A percentile compares a stretch with the other conserved stretches of the same genome.
phyloP scores from a whole-genome alignment of 2,797 vertebrate genomes.

The Eulemur albifrons region DNA sequence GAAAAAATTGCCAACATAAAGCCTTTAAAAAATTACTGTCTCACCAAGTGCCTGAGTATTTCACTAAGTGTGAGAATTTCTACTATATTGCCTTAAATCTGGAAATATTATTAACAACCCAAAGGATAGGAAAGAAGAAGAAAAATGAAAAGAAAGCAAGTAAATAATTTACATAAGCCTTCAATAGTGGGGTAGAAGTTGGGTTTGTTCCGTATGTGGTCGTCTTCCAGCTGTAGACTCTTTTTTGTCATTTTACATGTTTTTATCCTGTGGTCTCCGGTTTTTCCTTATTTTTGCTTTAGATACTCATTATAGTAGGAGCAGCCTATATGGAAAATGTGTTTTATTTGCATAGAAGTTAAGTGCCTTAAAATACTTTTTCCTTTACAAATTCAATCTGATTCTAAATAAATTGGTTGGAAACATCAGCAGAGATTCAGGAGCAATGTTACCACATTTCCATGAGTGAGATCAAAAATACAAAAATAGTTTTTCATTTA shows the following conservation, averaged over 20 bases:
- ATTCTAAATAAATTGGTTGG: constrained; percentile 58
- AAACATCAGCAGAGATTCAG: constrained; percentile 62
- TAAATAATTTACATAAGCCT: neutral
- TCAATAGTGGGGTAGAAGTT: neutral
- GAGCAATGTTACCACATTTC: constrained; percentile 38
- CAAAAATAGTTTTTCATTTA: constrained; percentile 69
- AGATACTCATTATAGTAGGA: constrained; percentile 36
- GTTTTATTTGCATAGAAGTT: constrained; percentile 47
- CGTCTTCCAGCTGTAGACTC: neutral
- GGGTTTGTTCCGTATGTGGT: neutral
- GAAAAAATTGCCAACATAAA: constrained; percentile 10
- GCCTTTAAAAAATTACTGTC: neutral
- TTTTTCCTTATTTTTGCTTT: constrained; percentile 56
- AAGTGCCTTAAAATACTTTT: constrained; percentile 61
- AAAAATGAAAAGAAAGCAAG: neutral
- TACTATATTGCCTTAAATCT: neutral
- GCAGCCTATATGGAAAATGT: constrained; percentile 39
- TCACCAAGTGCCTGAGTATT: neutral
- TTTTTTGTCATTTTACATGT: constrained; percentile 4
- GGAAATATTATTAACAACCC: constrained; percentile 1
- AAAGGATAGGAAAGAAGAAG: neutral
- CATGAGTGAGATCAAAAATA: constrained; percentile 61
- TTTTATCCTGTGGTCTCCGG: neutral
- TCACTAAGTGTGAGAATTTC: neutral
- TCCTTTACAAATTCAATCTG: constrained; percentile 54